phyloP scores from a whole-genome alignment of 2,113 vertebrate species.

The Smithornis capensis region DNA sequence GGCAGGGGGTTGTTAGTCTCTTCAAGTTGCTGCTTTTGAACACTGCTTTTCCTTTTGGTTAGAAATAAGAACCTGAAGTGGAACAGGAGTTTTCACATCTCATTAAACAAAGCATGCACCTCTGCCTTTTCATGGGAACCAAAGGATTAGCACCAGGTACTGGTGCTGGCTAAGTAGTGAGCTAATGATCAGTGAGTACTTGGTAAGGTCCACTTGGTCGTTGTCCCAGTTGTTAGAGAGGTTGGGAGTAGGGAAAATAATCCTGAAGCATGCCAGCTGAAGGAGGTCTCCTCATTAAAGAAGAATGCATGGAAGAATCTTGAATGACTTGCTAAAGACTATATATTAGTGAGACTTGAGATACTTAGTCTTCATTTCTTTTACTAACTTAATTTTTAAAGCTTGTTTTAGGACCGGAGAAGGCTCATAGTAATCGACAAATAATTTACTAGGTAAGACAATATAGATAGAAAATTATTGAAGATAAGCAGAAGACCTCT shows the following conservation, averaged over 20 bases:
- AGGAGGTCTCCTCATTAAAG: background rate
- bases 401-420: background rate
- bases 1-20: background rate
- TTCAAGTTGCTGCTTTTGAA: background rate
- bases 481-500: conserved; percentile 12
- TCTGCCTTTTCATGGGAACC: background rate
- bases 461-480: background rate
- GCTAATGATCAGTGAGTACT: background rate
- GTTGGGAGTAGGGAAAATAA: background rate
- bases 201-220: background rate
- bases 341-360: background rate
- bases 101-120: background rate
- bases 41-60: background rate
- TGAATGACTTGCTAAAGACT: background rate
- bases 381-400: background rate
- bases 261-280: background rate
- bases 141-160: background rate
- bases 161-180: background rate
- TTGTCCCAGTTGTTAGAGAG: background rate
- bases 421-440: background rate
- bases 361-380: background rate
- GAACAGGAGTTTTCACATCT: background rate
- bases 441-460: background rate
- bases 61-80: background rate
- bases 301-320: background rate